Conservation (phyloP, 1,140 invertebrate genomes). For the Diorhabda elongata region DNA sequence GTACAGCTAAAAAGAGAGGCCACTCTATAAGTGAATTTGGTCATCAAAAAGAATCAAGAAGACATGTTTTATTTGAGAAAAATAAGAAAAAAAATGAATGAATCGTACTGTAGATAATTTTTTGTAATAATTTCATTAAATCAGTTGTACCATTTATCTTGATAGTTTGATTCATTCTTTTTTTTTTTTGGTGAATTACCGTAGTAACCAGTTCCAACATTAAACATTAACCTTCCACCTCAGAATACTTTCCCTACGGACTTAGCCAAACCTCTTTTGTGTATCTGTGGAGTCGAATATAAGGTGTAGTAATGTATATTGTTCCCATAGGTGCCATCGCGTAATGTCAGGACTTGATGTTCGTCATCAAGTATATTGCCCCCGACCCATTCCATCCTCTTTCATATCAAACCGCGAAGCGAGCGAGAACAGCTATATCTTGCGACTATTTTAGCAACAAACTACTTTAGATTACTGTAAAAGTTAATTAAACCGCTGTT, state of each 20-base stretch:
- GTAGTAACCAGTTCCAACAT: neutral
- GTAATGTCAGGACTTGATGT: conserved; percentile 2
- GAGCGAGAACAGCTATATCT: neutral
- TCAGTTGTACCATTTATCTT: too few relatives aligned
- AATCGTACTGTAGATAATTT: too few relatives aligned
- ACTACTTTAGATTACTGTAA: too few relatives aligned
- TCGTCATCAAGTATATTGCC: conserved; percentile 2
- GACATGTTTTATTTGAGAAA: too few relatives aligned
- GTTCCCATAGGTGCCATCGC: neutral
- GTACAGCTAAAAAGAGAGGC: too few relatives aligned
- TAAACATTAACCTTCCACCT: neutral
- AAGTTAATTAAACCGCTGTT: too few relatives aligned
- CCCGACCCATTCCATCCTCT: neutral
- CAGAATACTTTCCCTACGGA: neutral
- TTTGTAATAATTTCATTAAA: too few relatives aligned
- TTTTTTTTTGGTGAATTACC: too few relatives aligned
- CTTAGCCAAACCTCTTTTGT: neutral
- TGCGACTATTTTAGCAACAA: neutral
- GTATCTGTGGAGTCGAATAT: neutral
- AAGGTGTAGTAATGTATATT: conserved; percentile 1
- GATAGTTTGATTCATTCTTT: too few relatives aligned
- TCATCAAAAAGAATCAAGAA: too few relatives aligned
- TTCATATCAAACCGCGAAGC: neutral
- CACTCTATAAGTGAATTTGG: too few relatives aligned
- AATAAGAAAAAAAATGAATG: too few relatives aligned